Conservation (phyloP, 1,140 invertebrate species). For the Diachasmimorpha longicaudata region DNA sequence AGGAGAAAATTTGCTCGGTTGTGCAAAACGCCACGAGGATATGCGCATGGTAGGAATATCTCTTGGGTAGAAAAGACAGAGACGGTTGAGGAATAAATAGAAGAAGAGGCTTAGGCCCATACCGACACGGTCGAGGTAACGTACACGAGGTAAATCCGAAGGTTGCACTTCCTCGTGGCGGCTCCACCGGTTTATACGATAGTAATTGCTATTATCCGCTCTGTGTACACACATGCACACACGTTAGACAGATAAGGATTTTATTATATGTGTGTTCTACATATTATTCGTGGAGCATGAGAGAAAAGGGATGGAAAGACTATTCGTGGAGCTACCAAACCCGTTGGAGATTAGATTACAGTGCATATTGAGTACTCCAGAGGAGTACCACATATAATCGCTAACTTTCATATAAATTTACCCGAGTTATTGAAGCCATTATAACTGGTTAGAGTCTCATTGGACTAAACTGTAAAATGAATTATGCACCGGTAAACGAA, state of each 20-base stretch:
- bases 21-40: background rate
- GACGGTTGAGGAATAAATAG: background rate
- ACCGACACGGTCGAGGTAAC: background rate
- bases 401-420: background rate
- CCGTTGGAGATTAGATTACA: background rate
- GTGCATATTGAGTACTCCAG: background rate
- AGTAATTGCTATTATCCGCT: background rate
- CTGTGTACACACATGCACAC: background rate
- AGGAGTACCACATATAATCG: background rate
- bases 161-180: background rate
- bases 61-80: background rate
- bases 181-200: background rate
- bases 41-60: background rate
- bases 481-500: too few species aligned
- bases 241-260: background rate
- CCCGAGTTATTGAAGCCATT: background rate
- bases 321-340: background rate
- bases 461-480: background rate
- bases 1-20: background rate
- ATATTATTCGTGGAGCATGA: background rate
- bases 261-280: background rate
- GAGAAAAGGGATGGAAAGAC: background rate
- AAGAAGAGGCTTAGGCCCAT: background rate
- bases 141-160: background rate
- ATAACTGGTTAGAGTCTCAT: background rate